These are phyloP conservation scores for Sarcophaga peregrina DNA, from an alignment of 1,140 invertebrate genomes.

Conservation along the genomic window DNA sequence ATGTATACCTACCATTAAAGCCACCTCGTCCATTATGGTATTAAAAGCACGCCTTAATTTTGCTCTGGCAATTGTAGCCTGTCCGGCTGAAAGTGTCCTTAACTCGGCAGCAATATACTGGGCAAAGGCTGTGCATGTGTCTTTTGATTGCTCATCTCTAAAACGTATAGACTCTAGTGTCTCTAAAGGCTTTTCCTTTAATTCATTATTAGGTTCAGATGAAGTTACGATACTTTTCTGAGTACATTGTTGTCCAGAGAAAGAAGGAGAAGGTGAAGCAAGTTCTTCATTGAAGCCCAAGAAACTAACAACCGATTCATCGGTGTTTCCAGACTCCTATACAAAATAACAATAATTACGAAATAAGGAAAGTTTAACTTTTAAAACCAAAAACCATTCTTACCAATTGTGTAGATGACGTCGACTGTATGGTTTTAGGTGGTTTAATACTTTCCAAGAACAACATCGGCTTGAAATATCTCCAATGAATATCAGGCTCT, in stretches of 20 bases:
- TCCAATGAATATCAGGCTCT: neutral
- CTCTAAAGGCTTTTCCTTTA: constrained; percentile 3
- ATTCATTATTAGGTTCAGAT: neutral
- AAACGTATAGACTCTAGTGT: neutral
- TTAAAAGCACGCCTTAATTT: constrained; percentile 19
- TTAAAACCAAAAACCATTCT: neutral
- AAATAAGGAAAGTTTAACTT: neutral
- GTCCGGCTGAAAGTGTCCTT: neutral
- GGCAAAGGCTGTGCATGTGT: neutral
- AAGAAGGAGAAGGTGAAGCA: neutral
- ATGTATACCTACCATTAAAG: neutral
- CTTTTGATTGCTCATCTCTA: neutral
- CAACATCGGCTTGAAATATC: constrained; percentile 16
- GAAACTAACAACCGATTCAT: neutral
- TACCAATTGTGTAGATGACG: constrained; percentile 15
- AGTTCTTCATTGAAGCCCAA: neutral
- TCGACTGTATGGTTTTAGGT: neutral
- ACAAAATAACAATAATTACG: neutral
- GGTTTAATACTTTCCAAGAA: neutral
- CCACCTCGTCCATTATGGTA: constrained; percentile 2
- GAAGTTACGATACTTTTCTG: neutral
- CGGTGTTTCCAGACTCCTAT: neutral
- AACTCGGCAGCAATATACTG: constrained; percentile 1
- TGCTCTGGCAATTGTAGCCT: neutral
- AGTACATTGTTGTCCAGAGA: neutral